Evolutionary conservation across 2,797 vertebrate genomes (phyloP).

Genomic region (Botia almorhae): DNA sequence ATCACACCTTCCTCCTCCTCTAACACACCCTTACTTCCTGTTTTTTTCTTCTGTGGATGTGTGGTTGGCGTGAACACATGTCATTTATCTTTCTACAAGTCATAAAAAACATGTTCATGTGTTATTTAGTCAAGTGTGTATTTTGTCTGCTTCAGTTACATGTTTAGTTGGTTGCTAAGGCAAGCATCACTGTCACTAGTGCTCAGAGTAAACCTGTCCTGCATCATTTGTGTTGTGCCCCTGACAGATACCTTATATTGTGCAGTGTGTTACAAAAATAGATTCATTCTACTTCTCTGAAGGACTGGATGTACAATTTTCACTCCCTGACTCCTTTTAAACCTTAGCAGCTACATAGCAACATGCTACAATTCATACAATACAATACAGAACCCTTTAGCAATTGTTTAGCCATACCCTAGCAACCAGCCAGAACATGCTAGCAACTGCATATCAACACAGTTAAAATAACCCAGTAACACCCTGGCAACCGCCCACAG

Average conservation of each 20-base stretch:
- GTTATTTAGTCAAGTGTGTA: not conserved
- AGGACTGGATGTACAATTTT: too few species aligned
- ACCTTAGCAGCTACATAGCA: not conserved
- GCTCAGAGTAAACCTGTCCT: not conserved
- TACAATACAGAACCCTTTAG: too few species aligned
- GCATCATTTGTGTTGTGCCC: not conserved
- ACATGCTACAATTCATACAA: too few species aligned
- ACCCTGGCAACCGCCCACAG: not conserved
- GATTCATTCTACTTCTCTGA: too few species aligned
- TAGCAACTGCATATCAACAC: too few species aligned
- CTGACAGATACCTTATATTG: too few species aligned
- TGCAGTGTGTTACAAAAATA: too few species aligned
- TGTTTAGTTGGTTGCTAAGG: not conserved
- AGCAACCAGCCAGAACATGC: too few species aligned
- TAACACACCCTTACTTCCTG: slow-evolving; percentile 19
- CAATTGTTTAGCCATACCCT: too few species aligned
- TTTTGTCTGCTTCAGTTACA: not conserved
- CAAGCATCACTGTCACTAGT: too few species aligned
- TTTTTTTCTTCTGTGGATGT: slow-evolving; percentile 21
- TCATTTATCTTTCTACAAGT: slow-evolving; percentile 19
- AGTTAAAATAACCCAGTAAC: not conserved
- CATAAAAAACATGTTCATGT: slow-evolving; percentile 5
- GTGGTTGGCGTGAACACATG: slow-evolving; percentile 15
- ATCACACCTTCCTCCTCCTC: slow-evolving; percentile 26
- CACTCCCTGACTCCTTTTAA: not conserved